Evolutionary conservation across 2,797 vertebrate species (phyloP), one percentile per base, ranked within the genome.

Genomic region (Bryconaethiops microstoma): DNA sequence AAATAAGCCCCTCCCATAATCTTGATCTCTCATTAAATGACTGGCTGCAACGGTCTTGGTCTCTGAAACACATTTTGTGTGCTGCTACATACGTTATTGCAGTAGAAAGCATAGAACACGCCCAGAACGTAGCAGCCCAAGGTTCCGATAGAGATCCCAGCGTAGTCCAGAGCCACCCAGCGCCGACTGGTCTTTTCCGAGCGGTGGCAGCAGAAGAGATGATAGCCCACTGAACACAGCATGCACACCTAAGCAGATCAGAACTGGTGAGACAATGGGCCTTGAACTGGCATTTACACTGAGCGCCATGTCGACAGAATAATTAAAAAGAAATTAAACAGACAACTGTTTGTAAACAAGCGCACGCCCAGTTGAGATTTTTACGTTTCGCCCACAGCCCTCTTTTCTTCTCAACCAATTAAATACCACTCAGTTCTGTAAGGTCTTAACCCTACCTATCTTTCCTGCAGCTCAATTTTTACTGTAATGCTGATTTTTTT

Each of bases 101-200:
- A 99, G 85, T 98, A 98, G 92, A 99, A 99, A 1, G 97, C 96
- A 57, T 99, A 99, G 93, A 98, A 99, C 50, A 99, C 96, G 65
- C 96, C 97, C 0, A 96, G 97, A n/a, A 99, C 96, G 0, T 99
- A 99, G 88, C 97, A 99, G 88, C 97, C 97, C 88, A 99, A 91
- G 89, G 98, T 97, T 39, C 97, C 97, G 0, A 99, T 94, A 86
- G 97, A 97, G 83, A 98, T 92, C 0, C 97, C 97, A 0, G 97
- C 96, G 0, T 97, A 98, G 86, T 99, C 97, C 86, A 99, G 88
- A 0, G 97, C 96, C 97, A 98, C 96, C 97, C 97, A 99, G 85
- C 97, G 95, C 21, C 96, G 95, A 87, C 96, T 96, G 23, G 96
- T 98, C 90, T 99, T 98, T 90, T 99, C 97, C 0, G 97, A 99